Evolutionary conservation across 2,113 vertebrate genomes (phyloP).

Genomic region (Cyphomyrus plagiostoma): DNA sequence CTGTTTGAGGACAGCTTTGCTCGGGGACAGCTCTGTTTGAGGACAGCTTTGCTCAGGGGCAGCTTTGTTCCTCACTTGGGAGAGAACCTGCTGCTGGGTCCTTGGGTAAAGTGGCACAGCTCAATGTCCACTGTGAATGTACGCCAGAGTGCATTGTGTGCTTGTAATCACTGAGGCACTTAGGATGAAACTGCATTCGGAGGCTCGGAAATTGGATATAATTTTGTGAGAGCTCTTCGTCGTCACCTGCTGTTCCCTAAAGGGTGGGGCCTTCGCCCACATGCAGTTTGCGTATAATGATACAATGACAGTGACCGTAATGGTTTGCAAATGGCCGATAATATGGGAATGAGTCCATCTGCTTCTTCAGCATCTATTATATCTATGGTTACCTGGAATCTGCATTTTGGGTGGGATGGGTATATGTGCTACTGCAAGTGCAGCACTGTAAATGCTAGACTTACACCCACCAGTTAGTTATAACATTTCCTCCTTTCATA

Average conservation of each 20-base stretch:
- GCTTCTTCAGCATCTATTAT: not conserved
- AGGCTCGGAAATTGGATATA: not conserved
- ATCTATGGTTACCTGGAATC: not conserved
- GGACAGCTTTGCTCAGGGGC: not conserved
- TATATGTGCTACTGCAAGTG: not conserved
- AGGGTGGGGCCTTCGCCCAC: not conserved
- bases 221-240: not conserved
- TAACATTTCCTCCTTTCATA: not conserved
- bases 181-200: not conserved
- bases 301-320: not conserved
- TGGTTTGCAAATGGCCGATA: not conserved
- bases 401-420: not conserved
- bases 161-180: not conserved
- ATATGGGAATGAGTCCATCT: not conserved
- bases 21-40: not conserved
- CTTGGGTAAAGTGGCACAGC: not conserved
- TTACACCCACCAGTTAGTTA: not conserved
- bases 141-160: not conserved
- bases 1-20: not conserved
- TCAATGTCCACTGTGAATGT: not conserved
- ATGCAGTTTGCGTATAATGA: not conserved
- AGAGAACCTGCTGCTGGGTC: not conserved
- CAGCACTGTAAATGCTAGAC: not conserved
- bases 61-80: not conserved
- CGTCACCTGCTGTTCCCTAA: not conserved